Percentiles rank a stretch among this genome's conserved stretches.
Evolutionary conservation across 2,113 vertebrate genomes (phyloP).

Genomic region (Corydoras maculifer): DNA sequence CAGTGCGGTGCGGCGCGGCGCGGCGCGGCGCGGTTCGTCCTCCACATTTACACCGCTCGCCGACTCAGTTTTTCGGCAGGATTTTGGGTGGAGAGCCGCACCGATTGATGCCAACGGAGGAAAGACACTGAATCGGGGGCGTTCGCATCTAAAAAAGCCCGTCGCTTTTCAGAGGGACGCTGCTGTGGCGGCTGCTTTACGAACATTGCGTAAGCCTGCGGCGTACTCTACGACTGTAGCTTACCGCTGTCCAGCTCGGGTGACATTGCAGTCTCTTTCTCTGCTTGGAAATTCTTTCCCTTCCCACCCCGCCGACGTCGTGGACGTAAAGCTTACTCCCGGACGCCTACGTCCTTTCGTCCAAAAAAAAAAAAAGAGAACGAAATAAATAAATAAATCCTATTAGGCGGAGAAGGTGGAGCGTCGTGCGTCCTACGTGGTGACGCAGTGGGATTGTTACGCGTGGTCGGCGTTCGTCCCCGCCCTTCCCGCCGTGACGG

Average conservation of each 20-base stretch:
- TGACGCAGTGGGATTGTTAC: slow-evolving; percentile 75
- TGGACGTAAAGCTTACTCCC: slow-evolving; percentile 42
- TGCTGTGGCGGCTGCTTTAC: slow-evolving; percentile 43
- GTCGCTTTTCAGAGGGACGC: slow-evolving; percentile 43
- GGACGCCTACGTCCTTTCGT: slow-evolving; percentile 47
- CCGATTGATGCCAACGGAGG: neutral
- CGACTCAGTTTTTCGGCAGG: neutral
- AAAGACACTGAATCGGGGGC: neutral
- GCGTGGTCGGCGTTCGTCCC: slow-evolving; percentile 73
- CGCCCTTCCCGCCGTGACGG: slow-evolving; percentile 81
- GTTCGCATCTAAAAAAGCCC: slow-evolving; percentile 45
- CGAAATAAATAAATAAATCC: slow-evolving; percentile 37
- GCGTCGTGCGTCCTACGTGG: slow-evolving; percentile 68
- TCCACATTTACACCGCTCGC: slow-evolving; percentile 55
- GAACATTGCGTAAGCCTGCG: slow-evolving; percentile 55
- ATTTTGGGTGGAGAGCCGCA: too few relatives aligned
- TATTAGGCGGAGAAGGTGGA: slow-evolving; percentile 61
- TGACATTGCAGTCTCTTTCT: slow-evolving; percentile 68
- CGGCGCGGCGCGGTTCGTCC: slow-evolving; percentile 20
- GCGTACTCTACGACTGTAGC: slow-evolving; percentile 57
- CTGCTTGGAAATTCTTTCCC: slow-evolving; percentile 18
- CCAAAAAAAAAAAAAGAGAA: neutral
- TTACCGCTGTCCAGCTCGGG: slow-evolving; percentile 51
- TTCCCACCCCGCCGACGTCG: neutral
- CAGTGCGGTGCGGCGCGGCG: slow-evolving; percentile 49